Evolutionary conservation across 2,113 vertebrate species (phyloP).

Genomic region (Merops nubicus): DNA sequence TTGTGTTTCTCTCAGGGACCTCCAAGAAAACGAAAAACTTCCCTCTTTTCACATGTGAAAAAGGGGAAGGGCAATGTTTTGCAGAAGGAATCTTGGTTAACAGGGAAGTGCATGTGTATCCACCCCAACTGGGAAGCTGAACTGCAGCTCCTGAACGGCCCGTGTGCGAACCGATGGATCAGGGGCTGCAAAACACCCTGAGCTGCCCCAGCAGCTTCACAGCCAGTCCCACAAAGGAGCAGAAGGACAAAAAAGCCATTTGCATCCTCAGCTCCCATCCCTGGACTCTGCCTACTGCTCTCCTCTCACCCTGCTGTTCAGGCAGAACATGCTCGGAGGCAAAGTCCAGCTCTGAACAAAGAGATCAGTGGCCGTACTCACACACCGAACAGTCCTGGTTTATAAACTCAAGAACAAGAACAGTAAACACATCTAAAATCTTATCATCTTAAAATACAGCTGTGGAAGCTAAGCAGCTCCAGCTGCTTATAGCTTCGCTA

Average conservation of each 20-base stretch:
- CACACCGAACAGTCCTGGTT: not conserved
- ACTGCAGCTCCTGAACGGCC: not conserved
- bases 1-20: not conserved
- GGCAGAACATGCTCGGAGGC: not conserved
- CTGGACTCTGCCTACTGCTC: not conserved
- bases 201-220: not conserved
- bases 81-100: not conserved
- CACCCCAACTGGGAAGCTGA: not conserved
- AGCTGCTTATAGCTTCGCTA: not conserved
- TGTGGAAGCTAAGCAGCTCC: not conserved
- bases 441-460: not conserved
- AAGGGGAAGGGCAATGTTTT: not conserved
- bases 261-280: not conserved
- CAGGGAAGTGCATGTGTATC: not conserved
- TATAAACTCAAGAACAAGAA: not conserved
- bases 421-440: not conserved
- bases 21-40: not conserved
- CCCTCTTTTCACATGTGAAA: not conserved
- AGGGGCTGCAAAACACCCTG: fast-evolving
- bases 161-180: not conserved
- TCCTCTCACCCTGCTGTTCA: not conserved
- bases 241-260: fast-evolving
- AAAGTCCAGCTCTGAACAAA: not conserved
- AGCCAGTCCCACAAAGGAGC: not conserved
- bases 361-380: not conserved